Evolutionary conservation across 2,113 vertebrate genomes (phyloP).

Genomic region (Siphamia tubifer): DNA sequence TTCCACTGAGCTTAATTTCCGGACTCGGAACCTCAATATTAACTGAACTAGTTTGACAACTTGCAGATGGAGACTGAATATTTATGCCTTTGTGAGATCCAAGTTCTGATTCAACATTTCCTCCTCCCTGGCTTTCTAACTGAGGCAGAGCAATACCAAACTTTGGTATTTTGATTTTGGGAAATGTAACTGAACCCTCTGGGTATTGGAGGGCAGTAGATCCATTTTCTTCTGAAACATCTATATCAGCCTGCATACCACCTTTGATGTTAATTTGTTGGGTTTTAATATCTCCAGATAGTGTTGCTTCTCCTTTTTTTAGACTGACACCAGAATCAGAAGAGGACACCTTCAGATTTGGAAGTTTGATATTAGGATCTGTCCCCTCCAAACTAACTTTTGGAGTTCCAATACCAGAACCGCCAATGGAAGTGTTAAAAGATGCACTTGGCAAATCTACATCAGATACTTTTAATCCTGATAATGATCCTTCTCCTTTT

Average conservation of each 20-base stretch:
- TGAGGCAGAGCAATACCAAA: conserved; percentile 82
- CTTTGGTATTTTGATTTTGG: conserved; percentile 85
- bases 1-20: conserved; percentile 76
- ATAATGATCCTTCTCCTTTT: conserved; percentile 77
- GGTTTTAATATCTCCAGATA: conserved; percentile 70
- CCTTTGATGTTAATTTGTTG: conserved; percentile 64
- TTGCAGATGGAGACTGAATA: conserved; percentile 49
- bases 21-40: conserved; percentile 78
- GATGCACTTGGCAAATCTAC: conserved; percentile 64
- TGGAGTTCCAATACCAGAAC: conserved; percentile 36
- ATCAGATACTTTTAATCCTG: conserved; percentile 69
- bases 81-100: conserved; percentile 42
- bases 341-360: conserved; percentile 48
- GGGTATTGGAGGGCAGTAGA: conserved; percentile 65
- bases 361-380: conserved; percentile 75
- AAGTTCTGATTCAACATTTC: conserved; percentile 55
- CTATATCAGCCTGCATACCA: conserved; percentile 35
- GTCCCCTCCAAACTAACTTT: conserved; percentile 64
- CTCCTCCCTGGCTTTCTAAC: conserved; percentile 62
- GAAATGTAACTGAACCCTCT: conserved; percentile 74
- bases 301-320: conserved; percentile 44
- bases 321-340: conserved; percentile 60
- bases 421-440: too few relatives aligned
- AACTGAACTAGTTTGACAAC: conserved; percentile 35
- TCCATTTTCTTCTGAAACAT: conserved; percentile 23